Evolutionary conservation across 2,113 vertebrate genomes (phyloP).

Genomic region (Prochilodus magdalenae): DNA sequence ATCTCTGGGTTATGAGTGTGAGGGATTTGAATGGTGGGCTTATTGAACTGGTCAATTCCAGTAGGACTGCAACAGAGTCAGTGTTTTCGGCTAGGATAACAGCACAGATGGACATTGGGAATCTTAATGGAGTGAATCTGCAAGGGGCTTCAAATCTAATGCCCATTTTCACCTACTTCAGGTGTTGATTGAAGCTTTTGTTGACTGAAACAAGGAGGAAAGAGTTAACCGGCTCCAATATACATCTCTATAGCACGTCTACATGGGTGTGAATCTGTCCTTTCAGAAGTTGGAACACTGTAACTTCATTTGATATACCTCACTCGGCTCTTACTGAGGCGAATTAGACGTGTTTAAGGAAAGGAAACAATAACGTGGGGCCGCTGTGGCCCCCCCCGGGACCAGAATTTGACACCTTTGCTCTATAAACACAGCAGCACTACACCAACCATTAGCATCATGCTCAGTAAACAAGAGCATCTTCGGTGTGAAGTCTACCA

Average conservation of each 20-base stretch:
- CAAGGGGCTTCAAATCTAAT: too few species aligned
- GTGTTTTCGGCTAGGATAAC: too few species aligned
- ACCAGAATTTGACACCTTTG: not conserved
- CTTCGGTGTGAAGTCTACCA: slow-evolving; percentile 52
- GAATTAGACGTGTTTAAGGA: slow-evolving; percentile 4
- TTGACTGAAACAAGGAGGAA: not conserved
- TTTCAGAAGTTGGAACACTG: too few species aligned
- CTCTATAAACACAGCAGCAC: slow-evolving; percentile 31
- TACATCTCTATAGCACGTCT: not conserved
- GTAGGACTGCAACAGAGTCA: too few species aligned
- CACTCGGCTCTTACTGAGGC: not conserved
- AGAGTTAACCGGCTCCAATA: not conserved
- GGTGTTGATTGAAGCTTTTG: too few species aligned
- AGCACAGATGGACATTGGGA: too few species aligned
- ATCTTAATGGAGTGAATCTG: not conserved
- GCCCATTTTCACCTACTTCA: too few species aligned
- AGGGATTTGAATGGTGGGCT: too few species aligned
- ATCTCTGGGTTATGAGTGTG: too few species aligned
- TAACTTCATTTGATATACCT: too few species aligned
- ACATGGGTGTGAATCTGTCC: not conserved
- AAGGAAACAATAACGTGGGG: not conserved
- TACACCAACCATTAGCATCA: slow-evolving; percentile 18
- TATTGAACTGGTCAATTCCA: too few species aligned
- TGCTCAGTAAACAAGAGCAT: too few species aligned
- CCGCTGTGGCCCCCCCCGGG: not conserved